Evolutionary conservation across 2,888 invertebrate genomes (phyloP).

Genomic region (Brenthis hecate): DNA sequence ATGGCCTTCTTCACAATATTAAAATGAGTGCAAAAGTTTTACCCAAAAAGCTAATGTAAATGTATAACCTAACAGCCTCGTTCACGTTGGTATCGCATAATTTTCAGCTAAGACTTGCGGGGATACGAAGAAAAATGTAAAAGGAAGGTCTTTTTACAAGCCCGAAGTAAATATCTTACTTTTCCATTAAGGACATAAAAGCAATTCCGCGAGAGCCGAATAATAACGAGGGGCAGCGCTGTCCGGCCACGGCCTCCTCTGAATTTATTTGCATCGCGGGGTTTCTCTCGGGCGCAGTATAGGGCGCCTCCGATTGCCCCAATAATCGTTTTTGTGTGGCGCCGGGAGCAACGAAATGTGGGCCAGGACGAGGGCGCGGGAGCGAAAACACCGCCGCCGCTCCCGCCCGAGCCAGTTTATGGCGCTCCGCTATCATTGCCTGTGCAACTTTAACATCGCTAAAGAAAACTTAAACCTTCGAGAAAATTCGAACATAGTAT

Average conservation of each 20-base stretch:
- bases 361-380: slow-evolving; percentile 34
- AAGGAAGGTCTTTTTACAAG: slow-evolving; percentile 65
- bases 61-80: slow-evolving; percentile 51
- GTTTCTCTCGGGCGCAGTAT: slow-evolving; percentile 57
- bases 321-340: slow-evolving; percentile 73
- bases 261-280: slow-evolving; percentile 79
- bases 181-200: slow-evolving; percentile 81
- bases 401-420: slow-evolving; percentile 41
- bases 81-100: slow-evolving; percentile 53
- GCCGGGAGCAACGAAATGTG: slow-evolving; percentile 42
- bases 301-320: slow-evolving; percentile 67
- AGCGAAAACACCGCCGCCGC: slow-evolving; percentile 37
- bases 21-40: slow-evolving; percentile 36
- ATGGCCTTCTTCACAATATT: slow-evolving; percentile 37
- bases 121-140: slow-evolving; percentile 66
- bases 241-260: slow-evolving; percentile 71
- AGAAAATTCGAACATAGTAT: slow-evolving; percentile 51
- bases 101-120: slow-evolving; percentile 56
- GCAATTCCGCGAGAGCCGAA: slow-evolving; percentile 79
- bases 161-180: slow-evolving; percentile 77
- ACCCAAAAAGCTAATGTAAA: slow-evolving; percentile 43
- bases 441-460: slow-evolving; percentile 73
- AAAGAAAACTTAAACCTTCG: slow-evolving; percentile 62
- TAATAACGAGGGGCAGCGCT: slow-evolving; percentile 79
- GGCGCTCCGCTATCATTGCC: slow-evolving; percentile 48